These are phyloP conservation scores for Indicator maculatus DNA, from an alignment of 2,113 vertebrate species.

Conservation along the genomic window DNA sequence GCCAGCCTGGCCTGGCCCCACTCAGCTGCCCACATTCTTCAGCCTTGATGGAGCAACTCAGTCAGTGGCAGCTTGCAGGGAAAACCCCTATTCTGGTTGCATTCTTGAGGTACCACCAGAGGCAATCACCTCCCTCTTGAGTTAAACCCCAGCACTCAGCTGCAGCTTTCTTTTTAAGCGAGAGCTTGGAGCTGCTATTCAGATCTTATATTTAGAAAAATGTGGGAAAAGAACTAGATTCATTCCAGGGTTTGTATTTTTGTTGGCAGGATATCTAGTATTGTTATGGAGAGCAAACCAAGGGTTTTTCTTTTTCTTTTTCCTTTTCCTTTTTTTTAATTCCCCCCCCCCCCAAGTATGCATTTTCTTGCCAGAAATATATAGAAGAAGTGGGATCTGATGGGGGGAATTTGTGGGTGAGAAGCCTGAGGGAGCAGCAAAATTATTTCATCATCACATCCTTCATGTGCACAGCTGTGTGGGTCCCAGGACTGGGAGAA, in stretches of 20 bases:
- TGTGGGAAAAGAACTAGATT: constrained; percentile 68
- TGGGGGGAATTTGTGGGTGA: constrained; percentile 54
- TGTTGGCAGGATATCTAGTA: constrained; percentile 69
- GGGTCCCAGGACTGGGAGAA: background rate
- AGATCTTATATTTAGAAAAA: constrained; percentile 71
- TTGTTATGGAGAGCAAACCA: constrained; percentile 70
- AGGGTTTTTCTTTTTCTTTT: constrained; percentile 14
- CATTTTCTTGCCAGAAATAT: constrained; percentile 59
- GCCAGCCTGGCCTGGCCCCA: background rate
- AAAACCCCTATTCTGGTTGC: background rate
- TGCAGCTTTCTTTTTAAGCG: constrained; percentile 26
- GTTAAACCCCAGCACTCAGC: background rate
- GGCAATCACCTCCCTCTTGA: constrained; percentile 9
- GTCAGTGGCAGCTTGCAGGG: background rate
- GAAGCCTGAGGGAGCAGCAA: constrained; percentile 67
- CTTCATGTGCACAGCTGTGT: constrained; percentile 46
- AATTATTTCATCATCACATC: constrained; percentile 67
- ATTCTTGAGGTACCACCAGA: background rate
- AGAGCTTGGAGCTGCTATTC: constrained; percentile 39
- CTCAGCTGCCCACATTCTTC: background rate
- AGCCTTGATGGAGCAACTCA: background rate
- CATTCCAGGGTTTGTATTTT: constrained; percentile 69
- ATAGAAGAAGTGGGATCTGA: constrained; percentile 33
- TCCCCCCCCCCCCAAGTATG: constrained; percentile 37
- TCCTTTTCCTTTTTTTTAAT: too few species aligned